Percentiles rank a stretch among this genome's conserved stretches.
These are phyloP conservation scores for Conus ventricosus DNA, from an alignment of 1,140 invertebrate genomes.

Conservation along the genomic window DNA sequence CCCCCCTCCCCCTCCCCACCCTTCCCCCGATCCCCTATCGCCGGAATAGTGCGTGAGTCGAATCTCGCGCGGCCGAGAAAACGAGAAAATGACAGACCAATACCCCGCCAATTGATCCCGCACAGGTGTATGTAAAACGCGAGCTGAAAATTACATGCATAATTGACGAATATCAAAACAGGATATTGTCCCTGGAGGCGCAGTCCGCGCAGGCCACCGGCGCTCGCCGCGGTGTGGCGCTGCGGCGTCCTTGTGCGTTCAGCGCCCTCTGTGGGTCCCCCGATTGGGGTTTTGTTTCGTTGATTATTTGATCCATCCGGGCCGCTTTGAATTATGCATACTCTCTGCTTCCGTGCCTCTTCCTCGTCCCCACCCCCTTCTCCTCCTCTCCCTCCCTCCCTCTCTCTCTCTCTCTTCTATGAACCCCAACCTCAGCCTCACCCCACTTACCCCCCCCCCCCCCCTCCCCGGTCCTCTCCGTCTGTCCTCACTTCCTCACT, in stretches of 20 bases:
- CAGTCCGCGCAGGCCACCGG: background rate
- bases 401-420: background rate
- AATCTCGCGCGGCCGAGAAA: background rate
- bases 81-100: background rate
- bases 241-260: background rate
- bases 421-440: background rate
- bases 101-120: background rate
- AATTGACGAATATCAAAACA: constrained; percentile 11
- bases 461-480: background rate
- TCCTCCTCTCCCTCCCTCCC: background rate
- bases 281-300: too few relatives aligned
- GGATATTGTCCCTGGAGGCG: background rate
- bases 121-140: constrained; percentile 1
- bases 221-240: background rate
- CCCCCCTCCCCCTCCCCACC: too few relatives aligned
- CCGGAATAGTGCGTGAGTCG: too few relatives aligned
- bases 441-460: background rate
- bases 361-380: background rate
- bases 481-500: background rate
- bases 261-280: too few relatives aligned
- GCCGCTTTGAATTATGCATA: background rate
- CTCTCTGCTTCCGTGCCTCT: background rate
- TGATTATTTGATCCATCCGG: background rate
- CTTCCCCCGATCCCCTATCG: too few relatives aligned
- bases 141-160: constrained; percentile 11